Conservation (phyloP, 1,140 invertebrate genomes). For the Drosophila setifemur region DNA sequence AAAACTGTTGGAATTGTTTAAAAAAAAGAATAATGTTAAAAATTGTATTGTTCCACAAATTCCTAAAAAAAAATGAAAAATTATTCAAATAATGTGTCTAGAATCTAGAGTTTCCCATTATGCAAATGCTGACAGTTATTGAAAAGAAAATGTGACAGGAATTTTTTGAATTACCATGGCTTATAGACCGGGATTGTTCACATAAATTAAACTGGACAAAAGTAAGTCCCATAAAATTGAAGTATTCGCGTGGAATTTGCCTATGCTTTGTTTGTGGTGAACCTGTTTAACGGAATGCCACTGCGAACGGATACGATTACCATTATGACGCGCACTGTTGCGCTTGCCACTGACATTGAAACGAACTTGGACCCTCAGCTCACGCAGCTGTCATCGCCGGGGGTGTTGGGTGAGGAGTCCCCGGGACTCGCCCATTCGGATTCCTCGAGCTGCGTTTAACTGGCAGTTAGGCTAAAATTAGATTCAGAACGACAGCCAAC, state of each 20-base stretch:
- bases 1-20: too few species aligned
- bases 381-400: constrained; percentile 5
- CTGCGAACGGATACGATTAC: constrained; percentile 6
- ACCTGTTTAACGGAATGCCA: constrained; percentile 33
- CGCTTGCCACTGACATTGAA: constrained; percentile 60
- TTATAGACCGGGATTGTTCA: constrained; percentile 5
- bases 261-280: constrained; percentile 6
- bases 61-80: too few species aligned
- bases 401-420: neutral
- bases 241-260: constrained; percentile 2
- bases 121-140: neutral
- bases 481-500: constrained; percentile 7
- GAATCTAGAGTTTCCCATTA: neutral
- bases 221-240: neutral
- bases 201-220: constrained; percentile 16
- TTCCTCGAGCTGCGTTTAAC: constrained; percentile 30
- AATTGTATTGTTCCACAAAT: too few species aligned
- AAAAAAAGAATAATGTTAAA: too few species aligned
- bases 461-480: constrained; percentile 69
- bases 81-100: neutral
- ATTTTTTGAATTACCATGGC: neutral
- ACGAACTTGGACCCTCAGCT: constrained; percentile 58
- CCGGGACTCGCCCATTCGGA: constrained; percentile 5
- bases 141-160: neutral
- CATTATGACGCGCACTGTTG: constrained; percentile 21